A percentile compares a stretch with the other conserved stretches of the same genome.
Conservation (phyloP, 2,888 invertebrate species). For the Pseudococcus viburni region DNA sequence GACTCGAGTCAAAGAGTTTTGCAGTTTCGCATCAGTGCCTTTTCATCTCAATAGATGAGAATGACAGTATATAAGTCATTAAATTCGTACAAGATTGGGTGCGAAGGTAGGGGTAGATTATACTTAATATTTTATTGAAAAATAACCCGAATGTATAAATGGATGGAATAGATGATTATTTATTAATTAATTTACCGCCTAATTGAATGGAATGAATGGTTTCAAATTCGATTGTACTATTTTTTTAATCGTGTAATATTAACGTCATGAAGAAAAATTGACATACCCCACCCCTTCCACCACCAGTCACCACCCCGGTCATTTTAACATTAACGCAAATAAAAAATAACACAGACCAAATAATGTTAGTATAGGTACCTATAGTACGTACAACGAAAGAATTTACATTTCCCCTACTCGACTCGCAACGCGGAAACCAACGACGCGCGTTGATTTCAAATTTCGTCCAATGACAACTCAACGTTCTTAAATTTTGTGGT, state of each 20-base stretch:
- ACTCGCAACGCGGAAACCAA: too few relatives aligned
- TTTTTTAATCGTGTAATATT: too few relatives aligned
- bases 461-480: too few relatives aligned
- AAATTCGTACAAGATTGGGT: constrained; percentile 52
- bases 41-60: constrained; percentile 64
- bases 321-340: background rate
- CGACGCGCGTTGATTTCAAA: too few relatives aligned
- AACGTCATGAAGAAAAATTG: background rate
- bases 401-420: too few relatives aligned
- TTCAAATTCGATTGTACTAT: background rate
- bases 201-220: constrained; percentile 50
- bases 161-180: background rate
- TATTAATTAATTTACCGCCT: constrained; percentile 44
- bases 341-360: background rate
- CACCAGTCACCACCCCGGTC: too few relatives aligned
- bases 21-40: constrained; percentile 59
- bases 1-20: constrained; percentile 60
- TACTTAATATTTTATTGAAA: constrained; percentile 2
- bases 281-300: too few relatives aligned
- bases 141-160: background rate
- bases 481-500: too few relatives aligned
- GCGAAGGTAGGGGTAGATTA: background rate
- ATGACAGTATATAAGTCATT: constrained; percentile 52
- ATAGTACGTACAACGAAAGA: too few relatives aligned
- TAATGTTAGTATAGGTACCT: too few relatives aligned